Percentiles rank a stretch among this genome's conserved stretches.
Evolutionary conservation across 2,888 invertebrate genomes (phyloP).

Genomic region (Rhorus exstirpatorius): DNA sequence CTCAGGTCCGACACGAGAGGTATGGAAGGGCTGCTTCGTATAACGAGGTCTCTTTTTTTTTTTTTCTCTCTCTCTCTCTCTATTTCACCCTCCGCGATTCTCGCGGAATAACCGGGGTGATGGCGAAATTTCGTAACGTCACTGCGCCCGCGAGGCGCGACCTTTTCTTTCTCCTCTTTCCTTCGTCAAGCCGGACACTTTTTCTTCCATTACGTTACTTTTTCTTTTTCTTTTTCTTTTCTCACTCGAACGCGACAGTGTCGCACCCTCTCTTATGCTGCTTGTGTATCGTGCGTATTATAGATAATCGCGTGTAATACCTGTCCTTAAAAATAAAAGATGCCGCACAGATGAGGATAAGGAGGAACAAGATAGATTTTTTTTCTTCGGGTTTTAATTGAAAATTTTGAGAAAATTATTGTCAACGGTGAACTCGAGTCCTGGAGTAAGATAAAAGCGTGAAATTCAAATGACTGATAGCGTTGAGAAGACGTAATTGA

Average conservation of each 20-base stretch:
- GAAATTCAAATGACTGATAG: too few species aligned
- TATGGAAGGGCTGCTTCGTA: conserved; percentile 48
- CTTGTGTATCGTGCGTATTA: background rate
- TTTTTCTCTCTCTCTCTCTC: conserved; percentile 32
- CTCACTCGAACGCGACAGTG: conserved; percentile 44
- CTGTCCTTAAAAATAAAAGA: too few species aligned
- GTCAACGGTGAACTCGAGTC: too few species aligned
- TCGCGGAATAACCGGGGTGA: conserved; percentile 11
- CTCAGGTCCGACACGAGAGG: conserved; percentile 64
- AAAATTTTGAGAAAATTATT: too few species aligned
- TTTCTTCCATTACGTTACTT: too few species aligned
- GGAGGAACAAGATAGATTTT: too few species aligned
- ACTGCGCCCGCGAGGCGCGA: conserved; percentile 26
- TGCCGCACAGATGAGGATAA: too few species aligned
- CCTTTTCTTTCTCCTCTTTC: conserved; percentile 10
- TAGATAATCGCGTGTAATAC: too few species aligned
- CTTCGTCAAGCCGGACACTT: too few species aligned
- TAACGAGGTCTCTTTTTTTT: conserved; percentile 42
- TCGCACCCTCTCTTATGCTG: conserved; percentile 34
- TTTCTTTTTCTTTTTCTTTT: conserved; percentile 28
- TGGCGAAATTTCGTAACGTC: conserved; percentile 60
- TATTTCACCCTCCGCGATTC: background rate
- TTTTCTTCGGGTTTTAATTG: too few species aligned
- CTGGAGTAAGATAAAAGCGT: too few species aligned
- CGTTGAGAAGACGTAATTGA: too few species aligned